A percentile compares a stretch with the other conserved stretches of the same genome.
Conservation (phyloP, 2,797 vertebrate species). For the Cuculus canorus region DNA sequence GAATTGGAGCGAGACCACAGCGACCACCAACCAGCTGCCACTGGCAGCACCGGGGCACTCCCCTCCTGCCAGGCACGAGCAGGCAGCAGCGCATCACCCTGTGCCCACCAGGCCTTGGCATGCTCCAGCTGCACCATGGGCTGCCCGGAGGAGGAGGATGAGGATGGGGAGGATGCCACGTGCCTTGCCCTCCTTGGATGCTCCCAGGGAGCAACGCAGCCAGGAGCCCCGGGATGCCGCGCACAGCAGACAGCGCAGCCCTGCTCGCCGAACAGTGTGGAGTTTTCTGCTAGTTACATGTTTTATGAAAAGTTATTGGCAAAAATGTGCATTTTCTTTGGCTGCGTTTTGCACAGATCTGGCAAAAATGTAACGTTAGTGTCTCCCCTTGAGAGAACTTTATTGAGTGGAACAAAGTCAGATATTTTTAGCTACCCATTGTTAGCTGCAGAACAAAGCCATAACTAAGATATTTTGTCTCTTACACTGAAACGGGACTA, state of each 20-base stretch:
- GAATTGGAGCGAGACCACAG: constrained; percentile 27
- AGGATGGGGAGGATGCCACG: neutral
- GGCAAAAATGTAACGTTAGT: constrained; percentile 63
- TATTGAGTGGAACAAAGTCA: constrained; percentile 71
- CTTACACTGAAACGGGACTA: constrained; percentile 53
- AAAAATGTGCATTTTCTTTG: constrained; percentile 68
- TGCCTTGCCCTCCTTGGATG: neutral
- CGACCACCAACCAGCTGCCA: neutral
- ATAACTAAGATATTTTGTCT: constrained; percentile 75
- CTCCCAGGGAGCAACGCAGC: neutral
- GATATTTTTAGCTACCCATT: constrained; percentile 78
- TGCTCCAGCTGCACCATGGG: too few relatives aligned
- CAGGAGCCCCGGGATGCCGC: neutral
- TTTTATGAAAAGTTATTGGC: constrained; percentile 66
- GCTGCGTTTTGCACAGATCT: constrained; percentile 44
- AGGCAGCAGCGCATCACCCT: neutral
- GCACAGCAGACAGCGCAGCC: neutral
- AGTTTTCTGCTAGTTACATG: constrained; percentile 47
- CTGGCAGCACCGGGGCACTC: neutral
- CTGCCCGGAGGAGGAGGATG: neutral
- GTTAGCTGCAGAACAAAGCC: constrained; percentile 74
- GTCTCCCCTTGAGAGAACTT: constrained; percentile 65
- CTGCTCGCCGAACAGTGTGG: neutral
- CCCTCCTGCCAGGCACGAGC: neutral
- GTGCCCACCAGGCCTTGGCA: neutral